A percentile compares a stretch with the other conserved stretches of the same genome.
Evolutionary conservation across 35 echinoderm and acorn worm species (phyloP).

Genomic region (Apostichopus parvimensis): DNA sequence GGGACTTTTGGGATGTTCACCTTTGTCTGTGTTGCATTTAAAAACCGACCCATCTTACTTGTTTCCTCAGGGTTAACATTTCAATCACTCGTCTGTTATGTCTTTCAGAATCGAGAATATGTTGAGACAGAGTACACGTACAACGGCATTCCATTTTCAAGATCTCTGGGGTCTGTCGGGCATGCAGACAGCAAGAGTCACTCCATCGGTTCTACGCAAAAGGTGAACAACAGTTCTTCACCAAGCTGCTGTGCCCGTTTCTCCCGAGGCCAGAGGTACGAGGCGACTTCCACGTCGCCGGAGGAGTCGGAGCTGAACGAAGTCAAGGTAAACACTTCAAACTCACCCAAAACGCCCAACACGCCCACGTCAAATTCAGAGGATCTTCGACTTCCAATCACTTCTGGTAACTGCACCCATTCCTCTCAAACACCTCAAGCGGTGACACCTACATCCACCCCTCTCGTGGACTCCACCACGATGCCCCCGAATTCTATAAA

Average conservation of each 20-base stretch:
- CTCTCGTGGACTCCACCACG: constrained; percentile 43
- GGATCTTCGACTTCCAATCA: constrained; percentile 59
- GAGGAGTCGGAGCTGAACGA: constrained; percentile 88
- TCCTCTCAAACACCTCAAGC: constrained; percentile 53
- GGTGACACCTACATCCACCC: constrained; percentile 68
- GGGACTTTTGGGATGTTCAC: not conserved
- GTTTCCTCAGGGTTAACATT: not conserved
- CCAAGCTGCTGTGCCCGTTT: constrained; percentile 72
- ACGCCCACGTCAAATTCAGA: constrained; percentile 41
- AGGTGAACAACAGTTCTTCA: constrained; percentile 47
- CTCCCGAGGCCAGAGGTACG: constrained; percentile 74
- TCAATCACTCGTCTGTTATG: not conserved
- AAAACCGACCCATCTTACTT: not conserved
- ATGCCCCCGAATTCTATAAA: constrained; percentile 40
- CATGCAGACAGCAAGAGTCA: constrained; percentile 44
- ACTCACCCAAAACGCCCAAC: constrained; percentile 26
- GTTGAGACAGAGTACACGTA: constrained; percentile 99
- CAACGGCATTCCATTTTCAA: constrained; percentile 95
- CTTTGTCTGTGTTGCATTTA: not conserved
- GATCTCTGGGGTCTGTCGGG: constrained; percentile 60
- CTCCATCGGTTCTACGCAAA: constrained; percentile 42
- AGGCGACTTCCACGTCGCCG: constrained; percentile 65
- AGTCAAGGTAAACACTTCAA: constrained; percentile 69
- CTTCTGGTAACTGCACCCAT: constrained; percentile 72
- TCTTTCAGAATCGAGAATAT: constrained; percentile 92